phyloP scores from a whole-genome alignment of 2,113 vertebrate genomes.

The Dolichotis patagonum region DNA sequence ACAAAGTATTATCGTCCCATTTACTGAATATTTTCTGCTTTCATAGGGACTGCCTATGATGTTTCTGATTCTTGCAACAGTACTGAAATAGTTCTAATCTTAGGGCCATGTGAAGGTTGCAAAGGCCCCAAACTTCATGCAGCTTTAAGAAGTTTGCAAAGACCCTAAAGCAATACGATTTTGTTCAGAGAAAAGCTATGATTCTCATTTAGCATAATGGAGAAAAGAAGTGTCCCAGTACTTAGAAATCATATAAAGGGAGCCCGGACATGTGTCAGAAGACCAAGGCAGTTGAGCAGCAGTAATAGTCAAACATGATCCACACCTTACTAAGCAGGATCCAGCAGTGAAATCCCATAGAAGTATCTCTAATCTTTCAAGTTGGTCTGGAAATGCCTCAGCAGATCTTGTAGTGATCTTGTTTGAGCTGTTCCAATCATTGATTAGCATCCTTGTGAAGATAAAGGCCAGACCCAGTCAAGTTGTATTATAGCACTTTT shows the following conservation, averaged over 20 bases:
- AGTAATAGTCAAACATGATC: not conserved
- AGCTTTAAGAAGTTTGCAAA: not conserved
- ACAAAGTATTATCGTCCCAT: not conserved
- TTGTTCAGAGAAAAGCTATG: not conserved
- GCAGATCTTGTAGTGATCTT: not conserved
- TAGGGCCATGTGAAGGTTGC: not conserved
- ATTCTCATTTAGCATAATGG: not conserved
- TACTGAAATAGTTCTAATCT: not conserved
- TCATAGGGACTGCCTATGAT: not conserved
- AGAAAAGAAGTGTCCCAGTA: not conserved
- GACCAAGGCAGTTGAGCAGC: not conserved
- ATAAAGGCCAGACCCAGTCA: not conserved
- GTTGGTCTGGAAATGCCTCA: slow-evolving; percentile 17
- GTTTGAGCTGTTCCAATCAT: not conserved
- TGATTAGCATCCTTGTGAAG: slow-evolving; percentile 16
- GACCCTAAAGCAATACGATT: not conserved
- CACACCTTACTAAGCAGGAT: not conserved
- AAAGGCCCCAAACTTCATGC: no score
- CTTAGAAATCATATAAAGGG: not conserved
- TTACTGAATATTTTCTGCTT: not conserved
- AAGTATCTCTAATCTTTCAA: not conserved
- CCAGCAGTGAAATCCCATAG: not conserved
- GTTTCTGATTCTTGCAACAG: not conserved
- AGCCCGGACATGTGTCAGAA: not conserved
- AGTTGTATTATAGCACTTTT: not conserved